These are phyloP conservation scores for Amyelois transitella DNA, from an alignment of 1,140 invertebrate species.

Conservation along the genomic window DNA sequence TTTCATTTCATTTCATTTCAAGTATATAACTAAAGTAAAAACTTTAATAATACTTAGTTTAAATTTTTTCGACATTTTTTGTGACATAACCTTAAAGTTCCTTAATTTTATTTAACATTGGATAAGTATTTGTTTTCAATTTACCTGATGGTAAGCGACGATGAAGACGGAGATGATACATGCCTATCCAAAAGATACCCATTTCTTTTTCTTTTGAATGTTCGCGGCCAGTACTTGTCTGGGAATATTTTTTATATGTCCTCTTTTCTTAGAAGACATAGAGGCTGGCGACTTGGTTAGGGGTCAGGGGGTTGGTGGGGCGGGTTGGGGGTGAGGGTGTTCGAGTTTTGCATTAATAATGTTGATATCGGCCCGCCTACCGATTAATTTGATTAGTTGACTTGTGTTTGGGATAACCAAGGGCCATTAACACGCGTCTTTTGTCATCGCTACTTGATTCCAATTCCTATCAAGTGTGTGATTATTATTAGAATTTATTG, in stretches of 20 bases:
- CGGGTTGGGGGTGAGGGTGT: constrained; percentile 13
- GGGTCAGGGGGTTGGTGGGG: constrained; percentile 17
- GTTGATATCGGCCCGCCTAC: constrained; percentile 63
- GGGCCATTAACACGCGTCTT: constrained; percentile 10
- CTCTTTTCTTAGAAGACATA: constrained; percentile 24
- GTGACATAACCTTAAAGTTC: too few species aligned
- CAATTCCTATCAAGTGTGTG: neutral
- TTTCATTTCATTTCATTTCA: too few species aligned
- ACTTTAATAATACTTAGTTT: too few species aligned
- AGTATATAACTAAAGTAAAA: too few species aligned
- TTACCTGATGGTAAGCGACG: too few species aligned
- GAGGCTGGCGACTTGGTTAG: constrained; percentile 16
- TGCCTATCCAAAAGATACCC: too few species aligned
- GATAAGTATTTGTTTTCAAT: too few species aligned
- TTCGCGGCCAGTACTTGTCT: too few species aligned
- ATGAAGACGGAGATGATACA: too few species aligned
- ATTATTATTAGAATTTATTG: neutral
- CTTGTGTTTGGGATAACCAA: constrained; percentile 39
- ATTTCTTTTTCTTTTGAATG: too few species aligned
- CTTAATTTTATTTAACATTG: too few species aligned
- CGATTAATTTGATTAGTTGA: constrained; percentile 72
- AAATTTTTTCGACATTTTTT: too few species aligned
- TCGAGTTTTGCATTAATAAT: constrained; percentile 69
- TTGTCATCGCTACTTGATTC: neutral
- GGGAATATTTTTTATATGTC: constrained; percentile 4